These are phyloP conservation scores for Glossosoma conforme DNA, from an alignment of 1,140 invertebrate genomes.

Conservation along the genomic window DNA sequence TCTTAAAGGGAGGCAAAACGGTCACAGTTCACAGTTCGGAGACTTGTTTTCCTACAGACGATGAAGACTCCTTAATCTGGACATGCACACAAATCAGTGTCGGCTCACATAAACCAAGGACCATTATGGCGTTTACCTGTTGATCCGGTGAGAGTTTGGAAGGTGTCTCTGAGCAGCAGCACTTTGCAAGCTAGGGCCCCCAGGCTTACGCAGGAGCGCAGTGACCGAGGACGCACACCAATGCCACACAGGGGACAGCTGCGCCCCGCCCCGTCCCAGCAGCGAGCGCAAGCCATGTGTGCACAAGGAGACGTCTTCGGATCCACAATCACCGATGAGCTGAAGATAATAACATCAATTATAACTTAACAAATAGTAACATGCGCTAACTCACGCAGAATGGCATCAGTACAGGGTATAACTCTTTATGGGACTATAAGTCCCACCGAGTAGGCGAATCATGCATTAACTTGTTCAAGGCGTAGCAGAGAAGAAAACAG, in stretches of 20 bases:
- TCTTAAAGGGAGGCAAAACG: neutral
- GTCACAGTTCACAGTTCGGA: neutral
- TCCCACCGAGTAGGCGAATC: no score
- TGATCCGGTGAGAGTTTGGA: neutral
- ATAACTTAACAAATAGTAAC: no score
- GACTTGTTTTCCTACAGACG: neutral
- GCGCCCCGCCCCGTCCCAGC: neutral
- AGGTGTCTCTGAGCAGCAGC: neutral
- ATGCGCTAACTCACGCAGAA: no score
- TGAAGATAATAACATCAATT: no score
- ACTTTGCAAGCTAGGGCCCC: neutral
- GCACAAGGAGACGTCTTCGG: slow-evolving; percentile 1
- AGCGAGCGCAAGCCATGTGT: slow-evolving; percentile 8
- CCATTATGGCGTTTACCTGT: neutral
- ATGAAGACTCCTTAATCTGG: neutral
- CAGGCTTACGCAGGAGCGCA: neutral
- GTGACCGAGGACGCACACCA: neutral
- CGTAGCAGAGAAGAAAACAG: no score
- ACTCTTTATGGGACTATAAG: no score
- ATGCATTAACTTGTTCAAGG: no score
- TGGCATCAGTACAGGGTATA: no score
- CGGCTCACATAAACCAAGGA: neutral
- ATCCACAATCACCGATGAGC: no score
- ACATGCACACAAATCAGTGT: neutral
- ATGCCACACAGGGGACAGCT: slow-evolving; percentile 3